Evolutionary conservation across 2,113 vertebrate species (phyloP), one percentile per base, ranked within the genome.

Genomic region (Malurus melanocephalus): DNA sequence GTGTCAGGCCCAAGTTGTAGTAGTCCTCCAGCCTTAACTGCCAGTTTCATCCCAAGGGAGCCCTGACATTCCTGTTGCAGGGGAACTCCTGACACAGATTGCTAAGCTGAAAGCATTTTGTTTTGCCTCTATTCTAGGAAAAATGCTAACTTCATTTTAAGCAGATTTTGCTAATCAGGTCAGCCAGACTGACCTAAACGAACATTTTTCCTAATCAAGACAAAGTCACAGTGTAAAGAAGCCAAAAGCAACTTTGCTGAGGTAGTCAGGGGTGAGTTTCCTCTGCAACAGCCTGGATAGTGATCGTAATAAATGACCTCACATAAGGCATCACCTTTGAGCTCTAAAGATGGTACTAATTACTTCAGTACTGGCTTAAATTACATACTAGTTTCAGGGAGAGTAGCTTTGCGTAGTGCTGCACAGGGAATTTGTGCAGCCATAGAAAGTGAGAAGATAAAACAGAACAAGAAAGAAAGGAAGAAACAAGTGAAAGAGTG

Each of bases 241-340:
- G 94, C 91, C 94, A 94, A 96, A 93, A 96, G 75, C 85, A 95
- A 91, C 89, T 93, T 89, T 11, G 18, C 85, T 85, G 91, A 94
- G 72, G 74, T 82, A 95, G 75, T 92, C 52, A 85, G 32, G 84
- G 48, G 30, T 80, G 79, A 96, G 40, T 85, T 92, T 94, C 75
- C 81, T 85, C 79, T 87, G 93, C 56, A 93, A 71, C 26, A 84
- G 60, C 48, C 60, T 82, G 67, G 75, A 91, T 71, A 62, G 56
- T 27, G 67, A 83, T 79, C 4, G 2, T 51, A 93, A 83, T 62
- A 71, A 94, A 90, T 93, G 85, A 94, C 79, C 59, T 89, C 85
- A 79, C 27, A 24, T 45, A 80, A 87, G 26, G 60, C 45, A 93
- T 92, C 75, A 93, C 89, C 87, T 93, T 77, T 85, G 87, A 91